A percentile compares a stretch with the other conserved stretches of the same genome.
Evolutionary conservation across 2,113 vertebrate genomes (phyloP).

Genomic region (Sylvietta virens): DNA sequence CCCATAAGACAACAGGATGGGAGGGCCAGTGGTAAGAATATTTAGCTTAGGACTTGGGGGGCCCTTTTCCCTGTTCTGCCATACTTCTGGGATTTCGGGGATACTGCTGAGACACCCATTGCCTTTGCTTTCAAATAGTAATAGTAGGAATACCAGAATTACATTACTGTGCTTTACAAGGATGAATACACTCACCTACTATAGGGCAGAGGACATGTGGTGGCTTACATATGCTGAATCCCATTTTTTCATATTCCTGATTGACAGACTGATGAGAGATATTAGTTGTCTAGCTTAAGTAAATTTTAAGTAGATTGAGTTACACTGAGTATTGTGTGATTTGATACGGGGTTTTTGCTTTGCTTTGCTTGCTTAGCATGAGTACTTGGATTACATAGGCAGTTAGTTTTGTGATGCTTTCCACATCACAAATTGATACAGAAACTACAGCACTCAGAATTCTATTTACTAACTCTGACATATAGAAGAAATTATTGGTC

Average conservation of each 20-base stretch:
- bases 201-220: neutral
- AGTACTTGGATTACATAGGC: neutral
- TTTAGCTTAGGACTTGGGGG: neutral
- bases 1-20: neutral
- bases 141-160: neutral
- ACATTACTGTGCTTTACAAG: neutral
- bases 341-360: neutral
- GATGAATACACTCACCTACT: neutral
- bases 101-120: neutral
- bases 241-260: neutral
- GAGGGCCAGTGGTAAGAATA: neutral
- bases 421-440: neutral
- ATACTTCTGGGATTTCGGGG: neutral
- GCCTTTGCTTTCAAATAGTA: neutral
- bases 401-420: neutral
- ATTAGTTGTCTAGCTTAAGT: neutral
- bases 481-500: neutral
- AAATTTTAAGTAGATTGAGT: neutral
- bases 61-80: neutral
- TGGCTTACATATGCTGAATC: neutral
- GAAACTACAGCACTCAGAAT: neutral
- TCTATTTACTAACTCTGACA: neutral
- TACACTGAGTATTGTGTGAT: neutral
- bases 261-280: neutral
- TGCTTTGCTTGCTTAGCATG: neutral